A percentile compares a stretch with the other conserved stretches of the same genome.
phyloP scores from a whole-genome alignment of 2,888 invertebrate genomes.

The Cryptosula pallasiana region DNA sequence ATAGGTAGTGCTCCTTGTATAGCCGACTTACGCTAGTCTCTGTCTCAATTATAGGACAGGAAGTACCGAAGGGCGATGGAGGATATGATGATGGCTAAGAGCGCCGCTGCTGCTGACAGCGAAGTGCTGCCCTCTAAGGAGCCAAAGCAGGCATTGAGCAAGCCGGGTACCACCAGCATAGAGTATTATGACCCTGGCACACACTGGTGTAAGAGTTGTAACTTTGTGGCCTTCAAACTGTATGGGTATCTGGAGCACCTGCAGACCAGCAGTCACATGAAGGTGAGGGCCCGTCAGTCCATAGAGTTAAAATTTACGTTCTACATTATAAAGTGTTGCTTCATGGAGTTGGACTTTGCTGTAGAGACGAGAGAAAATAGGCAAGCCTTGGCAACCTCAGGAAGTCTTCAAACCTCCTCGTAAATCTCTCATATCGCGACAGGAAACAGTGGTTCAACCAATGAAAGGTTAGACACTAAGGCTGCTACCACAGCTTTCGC shows the following conservation, averaged over 20 bases:
- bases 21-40: too few species aligned
- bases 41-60: constrained; percentile 21
- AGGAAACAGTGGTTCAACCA: constrained; percentile 18
- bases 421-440: background rate
- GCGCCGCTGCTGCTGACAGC: background rate
- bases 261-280: constrained; percentile 22
- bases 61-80: constrained; percentile 18
- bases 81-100: constrained; percentile 15
- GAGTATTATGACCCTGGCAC: constrained; percentile 18
- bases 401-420: constrained; percentile 1
- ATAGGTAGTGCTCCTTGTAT: too few species aligned
- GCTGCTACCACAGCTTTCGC: too few species aligned
- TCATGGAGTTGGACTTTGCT: background rate
- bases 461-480: constrained; percentile 8
- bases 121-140: background rate
- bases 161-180: background rate
- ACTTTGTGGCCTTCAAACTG: constrained; percentile 20
- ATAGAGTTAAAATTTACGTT: too few species aligned
- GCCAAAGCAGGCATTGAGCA: background rate
- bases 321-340: too few species aligned
- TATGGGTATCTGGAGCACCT: constrained; percentile 19
- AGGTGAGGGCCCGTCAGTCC: constrained; percentile 1
- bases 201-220: constrained; percentile 19
- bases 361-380: constrained; percentile 12
- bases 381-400: constrained; percentile 17